phyloP scores from a whole-genome alignment of 1,140 invertebrate genomes.

The Drosophila chauvacae region DNA sequence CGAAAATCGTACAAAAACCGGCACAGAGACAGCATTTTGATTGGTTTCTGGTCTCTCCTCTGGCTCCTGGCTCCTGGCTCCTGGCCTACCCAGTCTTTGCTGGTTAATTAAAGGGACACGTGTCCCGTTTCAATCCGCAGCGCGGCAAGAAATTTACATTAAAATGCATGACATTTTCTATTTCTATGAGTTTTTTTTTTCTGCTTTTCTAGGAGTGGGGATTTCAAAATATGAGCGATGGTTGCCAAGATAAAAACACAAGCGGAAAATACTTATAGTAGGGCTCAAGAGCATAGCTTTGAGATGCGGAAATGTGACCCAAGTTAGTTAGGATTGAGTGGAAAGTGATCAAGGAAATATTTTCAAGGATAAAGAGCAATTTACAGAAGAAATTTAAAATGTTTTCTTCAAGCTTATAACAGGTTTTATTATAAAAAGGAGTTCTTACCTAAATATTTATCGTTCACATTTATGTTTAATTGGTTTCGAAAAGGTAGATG shows the following conservation, averaged over 20 bases:
- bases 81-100: not conserved
- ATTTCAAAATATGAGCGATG: conserved; percentile 30
- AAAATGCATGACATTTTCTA: conserved; percentile 51
- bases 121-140: conserved; percentile 8
- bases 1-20: conserved; percentile 29
- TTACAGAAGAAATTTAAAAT: too few species aligned
- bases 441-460: too few species aligned
- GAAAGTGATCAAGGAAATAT: not conserved
- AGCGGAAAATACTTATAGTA: not conserved
- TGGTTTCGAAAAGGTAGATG: too few species aligned
- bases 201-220: not conserved
- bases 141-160: conserved; percentile 26
- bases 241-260: not conserved
- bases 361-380: too few species aligned
- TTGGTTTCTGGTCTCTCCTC: conserved; percentile 17
- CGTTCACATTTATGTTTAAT: too few species aligned
- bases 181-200: conserved; percentile 5
- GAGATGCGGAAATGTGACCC: not conserved
- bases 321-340: not conserved
- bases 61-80: not conserved
- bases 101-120: conserved; percentile 45
- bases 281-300: not conserved
- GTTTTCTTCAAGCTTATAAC: too few species aligned
- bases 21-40: conserved; percentile 31
- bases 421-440: too few species aligned